A percentile compares a stretch with the other conserved stretches of the same genome.
Conservation (phyloP, 2,113 vertebrate species). For the human region DNA sequence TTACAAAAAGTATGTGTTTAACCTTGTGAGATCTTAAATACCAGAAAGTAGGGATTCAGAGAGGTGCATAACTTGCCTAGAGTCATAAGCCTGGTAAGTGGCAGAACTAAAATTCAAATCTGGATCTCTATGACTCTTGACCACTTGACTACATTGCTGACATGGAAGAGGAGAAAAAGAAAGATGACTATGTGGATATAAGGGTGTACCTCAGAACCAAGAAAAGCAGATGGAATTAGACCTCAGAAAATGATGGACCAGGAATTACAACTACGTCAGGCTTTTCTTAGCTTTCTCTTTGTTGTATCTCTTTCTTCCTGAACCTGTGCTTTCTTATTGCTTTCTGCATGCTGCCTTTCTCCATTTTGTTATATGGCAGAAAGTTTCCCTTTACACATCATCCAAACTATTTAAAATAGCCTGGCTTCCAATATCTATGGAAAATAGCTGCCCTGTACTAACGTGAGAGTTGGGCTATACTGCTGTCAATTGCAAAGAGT, state of each 20-base stretch:
- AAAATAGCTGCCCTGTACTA: not conserved
- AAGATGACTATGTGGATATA: not conserved
- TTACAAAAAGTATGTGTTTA: not conserved
- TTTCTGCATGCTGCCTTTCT: not conserved
- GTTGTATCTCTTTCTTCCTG: not conserved
- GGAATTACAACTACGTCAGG: not conserved
- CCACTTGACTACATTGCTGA: not conserved
- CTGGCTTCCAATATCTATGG: not conserved
- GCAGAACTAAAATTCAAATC: not conserved
- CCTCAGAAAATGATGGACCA: not conserved
- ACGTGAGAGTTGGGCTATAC: not conserved
- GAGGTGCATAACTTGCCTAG: not conserved
- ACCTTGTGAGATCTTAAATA: not conserved
- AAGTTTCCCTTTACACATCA: not conserved
- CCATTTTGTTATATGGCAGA: not conserved
- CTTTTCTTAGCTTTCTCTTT: constrained; percentile 31
- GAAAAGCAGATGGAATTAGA: not conserved
- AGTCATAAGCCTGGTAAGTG: not conserved
- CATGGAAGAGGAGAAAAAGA: not conserved
- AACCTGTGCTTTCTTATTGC: not conserved
- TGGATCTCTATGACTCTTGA: not conserved
- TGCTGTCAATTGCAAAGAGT: not conserved
- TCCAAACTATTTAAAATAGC: not conserved
- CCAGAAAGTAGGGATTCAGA: not conserved
- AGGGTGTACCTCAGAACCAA: not conserved